Base-by-base conservation (phyloP, 2,888 invertebrate species). In the Lasioglossum oenotherae region DNA sequence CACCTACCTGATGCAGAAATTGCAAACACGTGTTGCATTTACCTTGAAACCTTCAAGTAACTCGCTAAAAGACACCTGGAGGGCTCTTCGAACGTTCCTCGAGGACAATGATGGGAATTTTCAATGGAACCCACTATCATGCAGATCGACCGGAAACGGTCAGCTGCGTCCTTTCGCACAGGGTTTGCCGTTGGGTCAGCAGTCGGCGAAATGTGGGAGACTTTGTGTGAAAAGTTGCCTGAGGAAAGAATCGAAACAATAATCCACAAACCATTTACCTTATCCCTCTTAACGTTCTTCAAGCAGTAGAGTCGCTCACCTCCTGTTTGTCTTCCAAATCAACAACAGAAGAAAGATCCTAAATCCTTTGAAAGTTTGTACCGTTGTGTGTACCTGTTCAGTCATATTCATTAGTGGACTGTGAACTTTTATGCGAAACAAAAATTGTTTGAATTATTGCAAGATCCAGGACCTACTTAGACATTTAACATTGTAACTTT, bases 101-200 rank as follows among this genome's bases (percentile, higher is more conserved):
- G 10, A 4, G 12, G 31, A 64, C 31, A 64, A 64, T 31, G 64
- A 5, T 31, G 31, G 64, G 64, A 64, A 64, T 64, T 16, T 64
- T 16, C 64, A 64, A 64, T 16, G 16, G 64, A 16, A 31, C 64
- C 64, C 16, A 64, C 31, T 64, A 6, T 64, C 31, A 64, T 64
- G 64, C 31, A 64, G 64, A 64, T 64, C 64, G 31, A 64, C 64
- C 27, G 64, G 64, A 64, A 64, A 64, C 16, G 64, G 64, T 64
- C 64, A 64, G 64, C 31, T 16, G 64, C 31, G 31, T 64, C 0
- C 31, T 64, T 64, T 64, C 31, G 31, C 16, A 2, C 14, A 31
- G 64, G 2, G 16, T 64, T 16, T 31, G 0, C 31, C 27, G 64
- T 64, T 16, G 64, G 64, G 16, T 23, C 27, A 16, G 31, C 64